These are phyloP conservation scores for Oscheius sp. DNA, from an alignment of 2,888 invertebrate genomes.

Conservation along the genomic window DNA sequence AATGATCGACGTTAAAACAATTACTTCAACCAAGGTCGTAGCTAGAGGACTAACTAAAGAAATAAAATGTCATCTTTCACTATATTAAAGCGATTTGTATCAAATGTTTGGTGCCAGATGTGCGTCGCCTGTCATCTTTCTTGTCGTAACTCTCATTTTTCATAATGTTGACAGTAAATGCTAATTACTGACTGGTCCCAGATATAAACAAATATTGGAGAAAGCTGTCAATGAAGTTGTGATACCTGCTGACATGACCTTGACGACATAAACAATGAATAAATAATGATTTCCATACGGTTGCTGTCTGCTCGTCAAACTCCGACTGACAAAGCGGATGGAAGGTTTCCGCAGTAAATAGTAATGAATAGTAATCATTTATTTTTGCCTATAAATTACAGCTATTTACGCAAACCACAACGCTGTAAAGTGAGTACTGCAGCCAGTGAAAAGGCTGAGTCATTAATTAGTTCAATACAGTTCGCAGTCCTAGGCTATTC, in stretches of 20 bases:
- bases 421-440: too few relatives aligned
- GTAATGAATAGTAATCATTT: too few relatives aligned
- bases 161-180: conserved; percentile 1
- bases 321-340: conserved; percentile 28
- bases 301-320: conserved; percentile 27
- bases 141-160: conserved; percentile 19
- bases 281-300: conserved; percentile 25
- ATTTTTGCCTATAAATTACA: too few relatives aligned
- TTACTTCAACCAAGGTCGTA: conserved; percentile 9
- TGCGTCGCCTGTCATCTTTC: conserved; percentile 22
- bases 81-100: background rate
- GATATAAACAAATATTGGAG: background rate
- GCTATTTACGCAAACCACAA: too few relatives aligned
- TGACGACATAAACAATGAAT: conserved; percentile 28
- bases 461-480: too few relatives aligned
- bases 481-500: too few relatives aligned
- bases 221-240: conserved; percentile 7
- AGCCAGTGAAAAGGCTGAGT: too few relatives aligned
- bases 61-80: background rate
- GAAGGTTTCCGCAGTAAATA: too few relatives aligned
- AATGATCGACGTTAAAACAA: conserved; percentile 21
- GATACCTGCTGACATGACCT: conserved; percentile 27
- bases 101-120: conserved; percentile 18
- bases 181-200: background rate
- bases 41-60: background rate